Base-by-base conservation (phyloP, 64 coral and sea anemone species). In the Cladopsammia gracilis region DNA sequence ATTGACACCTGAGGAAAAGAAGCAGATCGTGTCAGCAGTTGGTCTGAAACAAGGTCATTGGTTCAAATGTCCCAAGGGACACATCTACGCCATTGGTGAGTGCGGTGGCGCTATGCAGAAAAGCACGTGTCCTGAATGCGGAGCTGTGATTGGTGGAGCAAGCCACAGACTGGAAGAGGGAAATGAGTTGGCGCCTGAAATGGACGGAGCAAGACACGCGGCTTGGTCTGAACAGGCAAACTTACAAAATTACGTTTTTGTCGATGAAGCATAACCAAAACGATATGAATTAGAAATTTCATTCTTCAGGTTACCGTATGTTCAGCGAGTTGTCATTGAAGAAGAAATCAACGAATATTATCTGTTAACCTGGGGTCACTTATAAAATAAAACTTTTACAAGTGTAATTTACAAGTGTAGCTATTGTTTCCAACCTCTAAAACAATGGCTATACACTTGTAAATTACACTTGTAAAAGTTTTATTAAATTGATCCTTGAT, bases 191-290 rank as follows among this genome's bases (percentile, higher is more conserved):
- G 96, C 96, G 7, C 62, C 93, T 12, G 96, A 98, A 76, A 98
- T 98, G 96, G 96, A 98, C 50, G 96, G 89, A n/a, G 96, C 93
- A 50, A 62, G 62, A 14, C 84, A 86, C 72, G 1, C 96, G 12
- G 96, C 96, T 10, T 98, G 96, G 96, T 98, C 96, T 53, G 93
- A 98, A 64, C 93, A 95, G 58, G 93, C 96, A 19, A 98, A 98
- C 73, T 68, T 98, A 53, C 50, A 64, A 77, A 98, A 98, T 90
- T 98, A 98, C 84, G 86, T 34, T 2, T 62, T 80, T 16, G 77
- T 80, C 15, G 77, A 80, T 60, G 77, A 80, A 61, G 77, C 77
- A 61, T 80, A 60, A 34, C 34, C 34, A 60, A 61, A 61, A 56
- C 5, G 5, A 6, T 56, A n/a, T n/a, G 7, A 12, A 56, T 7